Base-by-base conservation (phyloP, 2,888 invertebrate species). In the Bruchidius siliquastri region DNA sequence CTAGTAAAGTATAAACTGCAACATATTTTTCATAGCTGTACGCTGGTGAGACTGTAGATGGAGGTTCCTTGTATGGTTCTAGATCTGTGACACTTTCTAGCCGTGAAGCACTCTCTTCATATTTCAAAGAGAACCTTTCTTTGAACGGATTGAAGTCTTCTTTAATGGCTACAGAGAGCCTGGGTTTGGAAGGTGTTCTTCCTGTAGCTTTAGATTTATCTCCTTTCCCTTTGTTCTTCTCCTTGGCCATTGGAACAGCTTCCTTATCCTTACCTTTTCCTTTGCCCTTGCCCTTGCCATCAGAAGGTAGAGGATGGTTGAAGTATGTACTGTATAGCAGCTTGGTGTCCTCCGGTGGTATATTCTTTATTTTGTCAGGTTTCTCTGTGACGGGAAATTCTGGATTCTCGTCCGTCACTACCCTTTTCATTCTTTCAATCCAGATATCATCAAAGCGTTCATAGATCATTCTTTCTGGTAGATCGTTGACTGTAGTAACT, bases 371-470 rank as follows among this genome's bases (percentile, higher is more conserved):
- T 68, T n/a, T 22, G 21, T 75, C 74, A 13, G 77, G 74, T 73
- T 80, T 80, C 21, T 80, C 79, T 68, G 73, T 69, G 22, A 73
- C 75, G 2, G 22, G 21, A 70, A 69, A 71, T 4, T 67, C 69
- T 2, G 32, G 32, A 30, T 72, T 72, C 0, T 20, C 10, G 26
- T 76, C 75, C n/a, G 71, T 66, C 18, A 72, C 67, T n/a, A 73
- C 70, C 21, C 75, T 70, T 73, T 79, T 80, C 0, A 71, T 76
- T 32, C 77, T 73, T 71, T 76, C 66, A 8, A 79, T 71, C 74
- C 77, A 80, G 20, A 76, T 68, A 30, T 78, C 77, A 2, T 80
- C 80, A 72, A 79, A 78, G 18, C 70, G 75, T 75, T 81, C 80
- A 68, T 75, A 80, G 6, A 76, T 49, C 32, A 81, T 20, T 72